A percentile compares a stretch with the other conserved stretches of the same genome.
These are phyloP conservation scores for Phocoena sinus DNA, from an alignment of 2,113 vertebrate species.

Conservation along the genomic window DNA sequence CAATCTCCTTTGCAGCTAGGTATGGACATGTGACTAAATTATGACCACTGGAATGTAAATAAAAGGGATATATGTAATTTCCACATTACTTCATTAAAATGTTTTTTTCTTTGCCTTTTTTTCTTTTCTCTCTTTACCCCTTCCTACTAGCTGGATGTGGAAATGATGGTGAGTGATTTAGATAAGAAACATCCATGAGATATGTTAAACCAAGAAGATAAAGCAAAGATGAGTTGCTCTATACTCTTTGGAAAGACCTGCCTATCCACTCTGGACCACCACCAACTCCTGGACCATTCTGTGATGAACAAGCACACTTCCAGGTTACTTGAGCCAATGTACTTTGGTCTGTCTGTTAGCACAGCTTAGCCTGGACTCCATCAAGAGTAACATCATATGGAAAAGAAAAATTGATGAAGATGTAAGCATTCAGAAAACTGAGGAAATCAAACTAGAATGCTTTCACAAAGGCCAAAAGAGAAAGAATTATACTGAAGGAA, in stretches of 20 bases:
- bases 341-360: background rate
- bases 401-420: background rate
- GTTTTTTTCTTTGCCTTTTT: background rate
- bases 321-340: background rate
- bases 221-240: background rate
- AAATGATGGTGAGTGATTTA: background rate
- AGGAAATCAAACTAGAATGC: background rate
- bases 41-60: background rate
- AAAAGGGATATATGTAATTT: background rate
- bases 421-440: background rate
- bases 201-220: background rate
- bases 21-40: background rate
- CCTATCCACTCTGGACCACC: background rate
- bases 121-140: background rate
- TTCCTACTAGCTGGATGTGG: background rate
- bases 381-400: background rate
- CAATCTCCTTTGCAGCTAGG: background rate
- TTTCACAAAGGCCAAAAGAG: background rate
- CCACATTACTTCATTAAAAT: background rate
- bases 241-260: background rate
- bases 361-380: background rate
- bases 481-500: background rate
- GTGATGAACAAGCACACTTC: background rate
- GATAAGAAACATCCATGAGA: background rate
- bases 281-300: background rate